phyloP scores from a whole-genome alignment of 1,140 invertebrate genomes.

The Drosophila pseudoobscura region DNA sequence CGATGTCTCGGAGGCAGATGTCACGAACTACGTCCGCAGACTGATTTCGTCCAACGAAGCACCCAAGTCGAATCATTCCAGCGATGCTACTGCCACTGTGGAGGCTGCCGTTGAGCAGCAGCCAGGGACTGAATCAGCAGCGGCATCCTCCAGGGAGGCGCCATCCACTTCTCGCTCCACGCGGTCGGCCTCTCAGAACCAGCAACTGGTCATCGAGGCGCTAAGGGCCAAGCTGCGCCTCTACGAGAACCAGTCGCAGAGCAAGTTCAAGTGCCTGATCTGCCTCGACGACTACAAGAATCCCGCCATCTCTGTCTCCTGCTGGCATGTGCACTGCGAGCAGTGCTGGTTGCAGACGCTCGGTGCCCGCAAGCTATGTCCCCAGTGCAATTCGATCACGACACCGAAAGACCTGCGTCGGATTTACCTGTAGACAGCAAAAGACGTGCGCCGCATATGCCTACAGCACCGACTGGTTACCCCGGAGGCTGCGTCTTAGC shows the following conservation, averaged over 20 bases:
- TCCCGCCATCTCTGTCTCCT: conserved; percentile 96
- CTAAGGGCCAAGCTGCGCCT: conserved; percentile 88
- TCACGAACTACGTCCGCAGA: conserved; percentile 84
- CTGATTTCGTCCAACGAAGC: conserved; percentile 68
- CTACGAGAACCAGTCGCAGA: conserved; percentile 85
- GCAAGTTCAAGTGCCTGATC: conserved; percentile 90
- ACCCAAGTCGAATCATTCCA: conserved; percentile 51
- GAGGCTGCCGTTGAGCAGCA: conserved; percentile 16
- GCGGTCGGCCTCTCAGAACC: conserved; percentile 61
- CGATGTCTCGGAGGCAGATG: conserved; percentile 78
- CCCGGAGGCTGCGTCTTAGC: conserved; percentile 9
- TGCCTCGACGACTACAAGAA: conserved; percentile 94
- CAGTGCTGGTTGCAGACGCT: conserved; percentile 96
- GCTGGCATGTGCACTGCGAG: conserved; percentile 98
- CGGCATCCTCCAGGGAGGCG: conserved; percentile 12
- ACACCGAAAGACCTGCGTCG: conserved; percentile 92
- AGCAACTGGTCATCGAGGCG: conserved; percentile 88
- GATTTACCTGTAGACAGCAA: conserved; percentile 91
- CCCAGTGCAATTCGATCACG: conserved; percentile 97
- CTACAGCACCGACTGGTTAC: conserved; percentile 60
- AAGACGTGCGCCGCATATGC: conserved; percentile 92
- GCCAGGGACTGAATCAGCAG: conserved; percentile 25
- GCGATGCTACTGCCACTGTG: conserved; percentile 16
- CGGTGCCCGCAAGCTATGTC: conserved; percentile 95
- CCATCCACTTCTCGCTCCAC: conserved; percentile 59